These are phyloP conservation scores for Megastigmus dorsalis DNA, from an alignment of 2,888 invertebrate species.

Conservation along the genomic window DNA sequence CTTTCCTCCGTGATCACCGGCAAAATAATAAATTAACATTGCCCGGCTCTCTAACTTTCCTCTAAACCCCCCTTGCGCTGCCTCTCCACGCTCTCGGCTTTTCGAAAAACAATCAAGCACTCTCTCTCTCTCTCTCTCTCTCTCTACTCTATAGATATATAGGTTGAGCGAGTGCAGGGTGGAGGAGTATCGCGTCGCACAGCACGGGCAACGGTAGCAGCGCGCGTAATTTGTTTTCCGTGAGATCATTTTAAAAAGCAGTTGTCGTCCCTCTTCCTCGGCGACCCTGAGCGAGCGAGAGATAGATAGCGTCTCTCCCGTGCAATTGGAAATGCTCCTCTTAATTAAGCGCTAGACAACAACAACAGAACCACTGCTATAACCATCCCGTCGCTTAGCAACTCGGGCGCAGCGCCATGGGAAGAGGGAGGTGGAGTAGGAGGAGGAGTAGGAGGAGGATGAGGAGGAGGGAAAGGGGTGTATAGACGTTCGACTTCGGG, in stretches of 20 bases:
- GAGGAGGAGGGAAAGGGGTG: background rate
- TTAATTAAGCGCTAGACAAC: constrained; percentile 31
- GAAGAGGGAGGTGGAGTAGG: background rate
- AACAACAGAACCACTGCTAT: background rate
- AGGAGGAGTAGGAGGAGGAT: background rate
- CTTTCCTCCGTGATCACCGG: constrained; percentile 9
- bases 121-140: background rate
- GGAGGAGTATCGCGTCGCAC: no score
- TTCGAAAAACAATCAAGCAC: constrained; percentile 25
- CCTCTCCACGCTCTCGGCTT: background rate
- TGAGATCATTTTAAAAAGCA: constrained; percentile 23
- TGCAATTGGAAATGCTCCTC: constrained; percentile 24
- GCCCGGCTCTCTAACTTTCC: no score
- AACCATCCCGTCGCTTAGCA: constrained; percentile 3
- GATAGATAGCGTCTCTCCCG: no score
- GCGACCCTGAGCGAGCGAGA: background rate
- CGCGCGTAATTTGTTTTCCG: constrained; percentile 12
- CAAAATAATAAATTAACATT: constrained; percentile 18
- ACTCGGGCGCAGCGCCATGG: background rate
- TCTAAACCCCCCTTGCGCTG: background rate
- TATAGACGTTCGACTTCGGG: background rate
- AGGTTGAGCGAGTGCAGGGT: no score
- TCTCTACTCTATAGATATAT: no score
- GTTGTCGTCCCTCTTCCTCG: background rate
- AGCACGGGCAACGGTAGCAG: background rate